Evolutionary conservation across 2,888 invertebrate species (phyloP), one percentile per base, ranked within the genome.

Genomic region (Priocnemis perturbator): DNA sequence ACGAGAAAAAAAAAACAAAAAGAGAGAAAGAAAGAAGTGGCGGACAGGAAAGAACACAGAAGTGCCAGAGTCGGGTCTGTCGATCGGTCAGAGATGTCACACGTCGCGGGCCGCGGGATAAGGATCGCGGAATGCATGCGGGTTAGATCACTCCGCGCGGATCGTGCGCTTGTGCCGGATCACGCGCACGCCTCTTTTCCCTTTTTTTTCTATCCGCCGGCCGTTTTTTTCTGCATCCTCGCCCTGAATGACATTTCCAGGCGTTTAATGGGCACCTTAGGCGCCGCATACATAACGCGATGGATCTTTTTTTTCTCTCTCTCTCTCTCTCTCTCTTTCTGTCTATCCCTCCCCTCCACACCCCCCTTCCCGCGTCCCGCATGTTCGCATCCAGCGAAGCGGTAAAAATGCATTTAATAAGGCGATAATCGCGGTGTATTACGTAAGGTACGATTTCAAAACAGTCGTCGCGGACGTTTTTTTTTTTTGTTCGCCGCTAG

Each of bases 371-470:
- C 47, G 15, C 44, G 50, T 17, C n/a, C 0, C 44, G 14, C 37
- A n/a, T n/a, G 15, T 30, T 50, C 60, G n/a, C 21, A 30, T 26
- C 37, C 4, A 50, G 37, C 37, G 52, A 21, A 52, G 20, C 20
- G 26, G 21, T 60, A 45, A 47, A 64, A 69, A 60, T 45, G 21
- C 30, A 37, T 50, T 48, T 64, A 64, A 69, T 57, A 64, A 64
- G 44, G 2, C 63, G 52, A 60, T 60, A 71, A 71, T 48, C 57
- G 63, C 20, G 23, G n/a, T n/a, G n/a, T n/a, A n/a, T 71, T 71
- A 37, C 71, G 55, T 17, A 70, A 71, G 7, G 14, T n/a, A n/a
- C 37, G 30, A 69, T 71, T 71, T 69, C 69, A 57, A 69, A 69
- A 70, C 21, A 19, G 50, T 45, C 21, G 56, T 11, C 47, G 70